phyloP scores from a whole-genome alignment of 2,888 invertebrate species.

The Rotaria magnacalcarata region DNA sequence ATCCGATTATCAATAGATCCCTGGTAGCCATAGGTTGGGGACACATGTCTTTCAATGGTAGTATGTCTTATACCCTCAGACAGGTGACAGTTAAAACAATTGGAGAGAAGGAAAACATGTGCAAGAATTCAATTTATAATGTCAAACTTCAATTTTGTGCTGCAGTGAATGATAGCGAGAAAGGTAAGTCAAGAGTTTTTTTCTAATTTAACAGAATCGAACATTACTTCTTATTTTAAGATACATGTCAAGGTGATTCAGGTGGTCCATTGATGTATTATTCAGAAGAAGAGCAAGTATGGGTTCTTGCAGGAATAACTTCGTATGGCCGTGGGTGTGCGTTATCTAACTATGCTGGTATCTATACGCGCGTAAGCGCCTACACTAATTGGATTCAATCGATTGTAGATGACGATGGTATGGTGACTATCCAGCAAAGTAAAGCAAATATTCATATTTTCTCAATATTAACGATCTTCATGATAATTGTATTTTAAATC shows the following conservation, averaged over 20 bases:
- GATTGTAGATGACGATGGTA: not conserved
- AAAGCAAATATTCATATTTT: not conserved
- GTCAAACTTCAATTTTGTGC: not conserved
- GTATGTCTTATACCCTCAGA: not conserved
- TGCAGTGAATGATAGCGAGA: not conserved
- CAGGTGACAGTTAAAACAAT: not conserved
- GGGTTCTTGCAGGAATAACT: not conserved
- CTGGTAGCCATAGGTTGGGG: not conserved
- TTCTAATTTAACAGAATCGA: not conserved
- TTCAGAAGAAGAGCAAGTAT: not conserved
- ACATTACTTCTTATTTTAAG: not conserved
- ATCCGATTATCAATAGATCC: not conserved
- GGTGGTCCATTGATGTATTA: constrained; percentile 6
- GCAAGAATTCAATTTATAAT: not conserved
- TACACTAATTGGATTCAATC: not conserved
- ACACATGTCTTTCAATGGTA: not conserved
- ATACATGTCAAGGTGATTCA: constrained; percentile 5
- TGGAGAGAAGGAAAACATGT: not conserved
- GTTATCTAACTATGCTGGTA: not conserved
- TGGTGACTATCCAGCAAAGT: not conserved
- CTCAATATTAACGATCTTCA: not conserved
- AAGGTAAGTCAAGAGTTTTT: not conserved
- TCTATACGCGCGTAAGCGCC: not conserved
- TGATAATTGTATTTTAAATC: not conserved
- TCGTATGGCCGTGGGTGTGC: not conserved